phyloP scores from a whole-genome alignment of 2,113 vertebrate species.

The Notarius quadriscutis region DNA sequence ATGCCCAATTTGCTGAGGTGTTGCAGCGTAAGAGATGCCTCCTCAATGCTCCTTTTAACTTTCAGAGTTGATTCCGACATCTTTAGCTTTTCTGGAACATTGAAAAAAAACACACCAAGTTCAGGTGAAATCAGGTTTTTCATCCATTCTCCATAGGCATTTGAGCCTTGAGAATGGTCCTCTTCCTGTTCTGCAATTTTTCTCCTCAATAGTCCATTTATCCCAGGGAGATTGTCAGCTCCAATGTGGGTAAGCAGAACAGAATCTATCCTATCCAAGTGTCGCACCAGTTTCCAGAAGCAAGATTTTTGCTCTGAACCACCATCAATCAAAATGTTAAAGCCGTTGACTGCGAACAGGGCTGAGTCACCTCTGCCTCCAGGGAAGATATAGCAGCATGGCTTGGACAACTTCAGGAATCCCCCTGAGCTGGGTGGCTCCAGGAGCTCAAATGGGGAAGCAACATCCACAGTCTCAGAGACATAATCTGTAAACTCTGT shows the following conservation, averaged over 20 bases:
- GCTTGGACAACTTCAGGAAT: conserved; percentile 95
- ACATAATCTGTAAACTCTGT: conserved; percentile 93
- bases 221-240: conserved; percentile 94
- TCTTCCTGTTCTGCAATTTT: conserved; percentile 96
- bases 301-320: conserved; percentile 94
- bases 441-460: conserved; percentile 92
- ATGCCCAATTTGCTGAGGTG: conserved; percentile 91
- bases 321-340: conserved; percentile 96
- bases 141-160: conserved; percentile 91
- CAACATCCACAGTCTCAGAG: conserved; percentile 92
- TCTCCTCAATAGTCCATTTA: conserved; percentile 94
- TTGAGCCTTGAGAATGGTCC: conserved; percentile 87
- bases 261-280: conserved; percentile 94
- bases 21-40: conserved; percentile 91
- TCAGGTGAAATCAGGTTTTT: conserved; percentile 97
- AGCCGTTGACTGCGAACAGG: conserved; percentile 95
- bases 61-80: conserved; percentile 90
- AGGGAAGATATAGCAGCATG: conserved; percentile 98
- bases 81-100: conserved; percentile 91
- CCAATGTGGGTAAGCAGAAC: conserved; percentile 96
- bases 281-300: conserved; percentile 98
- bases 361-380: conserved; percentile 96
- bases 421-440: conserved; percentile 97
- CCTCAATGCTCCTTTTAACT: conserved; percentile 93
- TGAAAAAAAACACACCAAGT: conserved; percentile 95